phyloP scores from a whole-genome alignment of 2,113 vertebrate species.

The Pelecanus crispus region DNA sequence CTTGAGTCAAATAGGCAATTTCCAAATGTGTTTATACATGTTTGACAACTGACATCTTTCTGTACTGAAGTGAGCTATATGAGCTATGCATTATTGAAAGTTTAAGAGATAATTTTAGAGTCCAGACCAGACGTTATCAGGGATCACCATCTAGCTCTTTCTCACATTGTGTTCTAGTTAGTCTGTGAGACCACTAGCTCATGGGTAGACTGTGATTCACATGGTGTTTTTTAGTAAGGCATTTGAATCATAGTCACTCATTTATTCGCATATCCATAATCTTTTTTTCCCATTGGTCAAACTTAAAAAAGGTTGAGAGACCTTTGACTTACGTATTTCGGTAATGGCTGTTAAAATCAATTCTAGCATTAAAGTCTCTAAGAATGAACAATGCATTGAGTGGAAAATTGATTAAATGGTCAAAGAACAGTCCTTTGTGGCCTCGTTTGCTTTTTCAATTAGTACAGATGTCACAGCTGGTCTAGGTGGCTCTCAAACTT shows the following conservation, averaged over 20 bases:
- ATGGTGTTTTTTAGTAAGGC: conserved; percentile 50
- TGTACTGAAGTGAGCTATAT: background rate
- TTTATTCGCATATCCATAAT: conserved; percentile 72
- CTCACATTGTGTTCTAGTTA: conserved; percentile 37
- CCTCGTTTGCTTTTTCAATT: conserved; percentile 81
- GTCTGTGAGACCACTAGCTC: conserved; percentile 20
- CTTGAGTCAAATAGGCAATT: background rate
- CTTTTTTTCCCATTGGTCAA: conserved; percentile 70
- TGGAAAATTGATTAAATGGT: conserved; percentile 83
- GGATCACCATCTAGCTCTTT: conserved; percentile 26
- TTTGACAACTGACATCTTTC: background rate
- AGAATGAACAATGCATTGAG: conserved; percentile 82
- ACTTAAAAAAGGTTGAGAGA: conserved; percentile 74
- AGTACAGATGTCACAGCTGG: conserved; percentile 77
- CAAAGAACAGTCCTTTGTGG: conserved; percentile 79
- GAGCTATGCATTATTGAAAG: background rate
- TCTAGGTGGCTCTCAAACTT: conserved; percentile 75
- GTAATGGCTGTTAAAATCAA: conserved; percentile 84
- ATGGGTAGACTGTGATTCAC: conserved; percentile 56
- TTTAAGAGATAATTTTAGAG: conserved; percentile 38
- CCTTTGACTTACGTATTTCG: conserved; percentile 78
- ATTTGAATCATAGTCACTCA: conserved; percentile 71
- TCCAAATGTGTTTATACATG: background rate
- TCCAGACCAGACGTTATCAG: background rate
- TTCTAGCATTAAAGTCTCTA: conserved; percentile 80